phyloP scores from a whole-genome alignment of 2,797 vertebrate genomes.

The Centropyge bicolor region DNA sequence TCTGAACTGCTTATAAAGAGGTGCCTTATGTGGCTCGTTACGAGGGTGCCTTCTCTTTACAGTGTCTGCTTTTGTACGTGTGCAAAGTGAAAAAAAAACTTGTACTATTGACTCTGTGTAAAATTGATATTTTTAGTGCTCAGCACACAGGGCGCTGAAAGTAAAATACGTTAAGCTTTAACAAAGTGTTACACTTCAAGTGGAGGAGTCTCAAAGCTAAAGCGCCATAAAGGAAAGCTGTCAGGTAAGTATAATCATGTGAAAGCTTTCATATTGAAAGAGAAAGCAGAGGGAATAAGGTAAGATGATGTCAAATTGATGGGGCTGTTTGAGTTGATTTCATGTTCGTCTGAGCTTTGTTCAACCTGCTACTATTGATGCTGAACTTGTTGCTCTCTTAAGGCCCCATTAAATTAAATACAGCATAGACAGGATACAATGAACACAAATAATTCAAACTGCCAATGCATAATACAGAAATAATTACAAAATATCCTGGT shows the following conservation, averaged over 20 bases:
- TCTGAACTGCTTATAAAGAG: slow-evolving; percentile 50
- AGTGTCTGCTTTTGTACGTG: slow-evolving; percentile 35
- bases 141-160: slow-evolving; percentile 18
- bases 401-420: slow-evolving; percentile 43
- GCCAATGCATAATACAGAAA: slow-evolving; percentile 19
- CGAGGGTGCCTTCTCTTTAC: slow-evolving; percentile 27
- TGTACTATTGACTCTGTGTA: slow-evolving; percentile 30
- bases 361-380: slow-evolving; percentile 53
- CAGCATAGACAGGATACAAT: slow-evolving; percentile 13
- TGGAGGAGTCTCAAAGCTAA: slow-evolving; percentile 42
- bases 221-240: slow-evolving; percentile 49
- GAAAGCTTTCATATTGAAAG: slow-evolving; percentile 34
- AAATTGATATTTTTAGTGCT: slow-evolving; percentile 46
- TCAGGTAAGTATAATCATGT: slow-evolving; percentile 41
- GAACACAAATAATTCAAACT: slow-evolving; percentile 34
- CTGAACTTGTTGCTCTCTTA: slow-evolving; percentile 57
- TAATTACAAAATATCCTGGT: slow-evolving; percentile 30
- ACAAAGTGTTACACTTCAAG: slow-evolving; percentile 33
- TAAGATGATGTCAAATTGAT: slow-evolving; percentile 34
- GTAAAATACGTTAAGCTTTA: slow-evolving; percentile 50
- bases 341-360: slow-evolving; percentile 47
- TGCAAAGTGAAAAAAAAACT: slow-evolving; percentile 42
- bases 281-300: slow-evolving; percentile 39
- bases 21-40: slow-evolving; percentile 42
- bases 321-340: slow-evolving; percentile 52